Percentiles rank a stretch among this genome's conserved stretches.
Conservation (phyloP, 2,888 invertebrate species). For the Trisateles emortualis region DNA sequence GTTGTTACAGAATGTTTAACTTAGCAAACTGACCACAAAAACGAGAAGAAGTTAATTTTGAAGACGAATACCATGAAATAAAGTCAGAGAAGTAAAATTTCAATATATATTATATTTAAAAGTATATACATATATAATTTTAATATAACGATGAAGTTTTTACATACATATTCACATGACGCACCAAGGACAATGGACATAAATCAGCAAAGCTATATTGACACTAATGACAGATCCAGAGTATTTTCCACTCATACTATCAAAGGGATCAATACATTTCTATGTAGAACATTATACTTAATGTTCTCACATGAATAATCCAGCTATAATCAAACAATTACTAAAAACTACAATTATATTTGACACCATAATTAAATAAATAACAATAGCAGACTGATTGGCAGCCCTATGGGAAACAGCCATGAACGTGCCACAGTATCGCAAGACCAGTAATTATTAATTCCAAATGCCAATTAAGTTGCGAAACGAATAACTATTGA, state of each 20-base stretch:
- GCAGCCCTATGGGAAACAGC: constrained; percentile 29
- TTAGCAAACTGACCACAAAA: neutral
- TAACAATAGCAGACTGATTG: neutral
- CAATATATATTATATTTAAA: no score
- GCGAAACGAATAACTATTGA: constrained; percentile 51
- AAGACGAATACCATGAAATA: no score
- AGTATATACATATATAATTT: no score
- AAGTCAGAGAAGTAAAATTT: no score
- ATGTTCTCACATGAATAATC: neutral
- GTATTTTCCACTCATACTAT: no score
- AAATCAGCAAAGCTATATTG: no score
- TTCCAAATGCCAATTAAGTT: constrained; percentile 53
- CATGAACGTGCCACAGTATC: constrained; percentile 38
- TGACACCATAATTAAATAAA: neutral
- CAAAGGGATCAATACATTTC: no score
- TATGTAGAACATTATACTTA: no score
- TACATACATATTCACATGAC: no score
- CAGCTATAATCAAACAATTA: neutral
- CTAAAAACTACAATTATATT: neutral
- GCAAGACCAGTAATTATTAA: constrained; percentile 48
- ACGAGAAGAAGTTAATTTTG: neutral
- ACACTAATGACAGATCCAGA: neutral
- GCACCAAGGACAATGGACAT: no score
- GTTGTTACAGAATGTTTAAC: neutral
- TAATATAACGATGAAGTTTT: no score